Evolutionary conservation across 2,888 invertebrate genomes (phyloP).

Genomic region (Pristionchus exspectatus): DNA sequence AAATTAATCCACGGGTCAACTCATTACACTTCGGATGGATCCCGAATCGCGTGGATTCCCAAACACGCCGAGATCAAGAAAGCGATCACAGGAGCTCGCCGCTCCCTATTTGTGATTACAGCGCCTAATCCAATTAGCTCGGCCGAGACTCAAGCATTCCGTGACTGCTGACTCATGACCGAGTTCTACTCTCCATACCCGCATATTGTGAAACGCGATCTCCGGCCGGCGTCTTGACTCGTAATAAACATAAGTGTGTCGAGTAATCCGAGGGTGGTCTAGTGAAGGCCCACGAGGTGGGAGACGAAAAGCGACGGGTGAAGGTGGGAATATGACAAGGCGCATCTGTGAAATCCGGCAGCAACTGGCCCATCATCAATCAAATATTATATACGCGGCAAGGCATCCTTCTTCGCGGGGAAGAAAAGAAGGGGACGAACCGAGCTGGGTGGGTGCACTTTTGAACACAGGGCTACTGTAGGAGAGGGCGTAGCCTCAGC

Average conservation of each 20-base stretch:
- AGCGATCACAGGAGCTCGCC: background rate
- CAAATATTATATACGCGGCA: conserved; percentile 15
- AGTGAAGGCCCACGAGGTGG: background rate
- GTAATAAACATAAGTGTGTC: background rate
- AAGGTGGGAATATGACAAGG: background rate
- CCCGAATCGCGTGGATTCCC: background rate
- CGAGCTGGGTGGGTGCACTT: background rate
- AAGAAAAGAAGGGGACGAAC: background rate
- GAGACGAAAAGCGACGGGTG: background rate
- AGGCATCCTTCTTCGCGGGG: background rate
- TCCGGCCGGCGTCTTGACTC: background rate
- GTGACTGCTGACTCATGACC: background rate
- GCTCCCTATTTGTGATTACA: conserved; percentile 23
- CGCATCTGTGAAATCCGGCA: background rate
- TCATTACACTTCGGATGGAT: background rate
- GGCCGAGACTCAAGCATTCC: background rate
- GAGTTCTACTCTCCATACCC: background rate
- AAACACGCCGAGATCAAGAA: background rate
- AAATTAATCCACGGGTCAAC: background rate
- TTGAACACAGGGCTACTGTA: conserved; percentile 3
- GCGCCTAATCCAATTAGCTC: conserved; percentile 11
- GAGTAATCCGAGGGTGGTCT: conserved; percentile 30
- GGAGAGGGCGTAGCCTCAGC: conserved; percentile 29
- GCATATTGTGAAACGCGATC: background rate
- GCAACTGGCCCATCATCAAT: background rate